A percentile compares a stretch with the other conserved stretches of the same genome.
Conservation (phyloP, 2,797 vertebrate species). For the Tiaroga cobitis region DNA sequence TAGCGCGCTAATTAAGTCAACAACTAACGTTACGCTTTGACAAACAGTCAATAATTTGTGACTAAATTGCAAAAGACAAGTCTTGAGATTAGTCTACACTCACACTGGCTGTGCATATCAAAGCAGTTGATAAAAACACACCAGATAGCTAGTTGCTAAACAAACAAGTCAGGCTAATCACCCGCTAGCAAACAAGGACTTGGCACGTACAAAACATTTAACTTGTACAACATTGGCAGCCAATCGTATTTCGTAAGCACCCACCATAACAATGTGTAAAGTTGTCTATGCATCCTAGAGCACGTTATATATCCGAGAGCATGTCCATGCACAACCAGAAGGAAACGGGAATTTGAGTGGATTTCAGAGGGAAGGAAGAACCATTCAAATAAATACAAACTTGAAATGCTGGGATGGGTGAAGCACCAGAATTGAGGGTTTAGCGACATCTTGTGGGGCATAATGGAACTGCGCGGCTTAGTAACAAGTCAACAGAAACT, state of each 20-base stretch:
- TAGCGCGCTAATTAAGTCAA: slow-evolving; percentile 33
- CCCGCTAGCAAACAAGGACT: slow-evolving; percentile 45
- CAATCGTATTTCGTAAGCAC: neutral
- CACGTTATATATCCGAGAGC: slow-evolving; percentile 41
- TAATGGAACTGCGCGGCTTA: neutral
- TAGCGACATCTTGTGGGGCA: slow-evolving; percentile 69
- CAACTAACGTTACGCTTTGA: neutral
- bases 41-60: slow-evolving; percentile 25
- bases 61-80: slow-evolving; percentile 26
- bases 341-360: slow-evolving; percentile 4
- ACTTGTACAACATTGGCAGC: slow-evolving; percentile 13
- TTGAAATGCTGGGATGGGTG: slow-evolving; percentile 68
- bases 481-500: neutral
- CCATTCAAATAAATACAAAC: slow-evolving; percentile 80
- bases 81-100: neutral
- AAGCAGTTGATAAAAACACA: slow-evolving; percentile 2
- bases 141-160: slow-evolving; percentile 27
- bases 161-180: slow-evolving; percentile 48
- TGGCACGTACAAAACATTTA: slow-evolving; percentile 36
- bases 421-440: slow-evolving; percentile 34
- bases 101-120: neutral
- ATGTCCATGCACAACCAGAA: neutral
- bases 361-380: slow-evolving; percentile 46
- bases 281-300: neutral
- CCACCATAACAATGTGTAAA: slow-evolving; percentile 68